Conservation (phyloP, 2,888 invertebrate species). For the Agonopterix arenella region DNA sequence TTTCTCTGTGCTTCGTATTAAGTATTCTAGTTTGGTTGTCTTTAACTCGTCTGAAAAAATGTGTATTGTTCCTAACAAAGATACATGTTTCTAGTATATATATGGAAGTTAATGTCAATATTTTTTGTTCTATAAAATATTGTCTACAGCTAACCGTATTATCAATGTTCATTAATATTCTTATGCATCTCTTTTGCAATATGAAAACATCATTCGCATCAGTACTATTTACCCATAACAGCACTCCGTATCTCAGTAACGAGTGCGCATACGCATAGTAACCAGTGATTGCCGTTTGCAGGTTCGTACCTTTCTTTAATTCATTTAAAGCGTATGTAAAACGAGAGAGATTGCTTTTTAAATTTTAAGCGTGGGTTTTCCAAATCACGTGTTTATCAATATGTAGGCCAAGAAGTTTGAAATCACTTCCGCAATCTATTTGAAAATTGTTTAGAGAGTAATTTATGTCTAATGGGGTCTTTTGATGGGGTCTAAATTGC, state of each 20-base stretch:
- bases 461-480: constrained; percentile 5
- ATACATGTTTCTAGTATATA: background rate
- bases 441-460: constrained; percentile 2
- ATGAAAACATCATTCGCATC: constrained; percentile 1
- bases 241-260: constrained; percentile 3
- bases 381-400: constrained; percentile 10
- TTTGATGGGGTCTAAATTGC: constrained; percentile 9
- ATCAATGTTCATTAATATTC: constrained; percentile 4
- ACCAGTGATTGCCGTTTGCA: constrained; percentile 3
- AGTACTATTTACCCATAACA: constrained; percentile 3
- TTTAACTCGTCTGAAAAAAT: too few relatives aligned
- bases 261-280: constrained; percentile 11
- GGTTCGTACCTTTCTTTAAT: constrained; percentile 8
- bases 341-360: constrained; percentile 6
- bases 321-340: constrained; percentile 9
- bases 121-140: background rate
- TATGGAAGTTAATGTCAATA: background rate
- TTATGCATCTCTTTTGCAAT: constrained; percentile 5
- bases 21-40: too few relatives aligned
- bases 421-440: constrained; percentile 5
- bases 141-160: constrained; percentile 2
- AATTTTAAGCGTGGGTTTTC: constrained; percentile 9
- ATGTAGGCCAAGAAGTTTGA: constrained; percentile 7
- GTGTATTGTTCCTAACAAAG: background rate
- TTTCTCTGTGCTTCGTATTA: too few relatives aligned